Base-by-base conservation (phyloP, 2,888 invertebrate species). In the Dorcus parallelipipedus region DNA sequence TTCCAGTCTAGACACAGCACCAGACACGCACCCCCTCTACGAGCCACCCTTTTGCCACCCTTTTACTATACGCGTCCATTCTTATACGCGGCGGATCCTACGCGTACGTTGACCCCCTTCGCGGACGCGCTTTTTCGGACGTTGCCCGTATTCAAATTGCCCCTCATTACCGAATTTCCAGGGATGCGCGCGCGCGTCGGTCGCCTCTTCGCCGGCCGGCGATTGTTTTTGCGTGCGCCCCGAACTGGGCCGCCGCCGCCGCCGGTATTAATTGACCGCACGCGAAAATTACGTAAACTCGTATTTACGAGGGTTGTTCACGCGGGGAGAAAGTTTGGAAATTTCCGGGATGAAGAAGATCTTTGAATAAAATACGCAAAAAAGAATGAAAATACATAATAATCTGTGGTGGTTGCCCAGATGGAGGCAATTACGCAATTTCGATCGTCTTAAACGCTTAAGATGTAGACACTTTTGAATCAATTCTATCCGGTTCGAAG, bases 1-100 rank as follows among this genome's bases (percentile, higher is more conserved):
- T 65, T 64, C 59, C 57, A 61, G 65, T 65, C 65, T 65, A 65
- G 65, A 65, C 65, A 59, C 62, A 62, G 53, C 62, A 63, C 65
- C 62, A 65, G 65, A 65, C 65, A 60, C 59, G 62, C 61, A 59
- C 60, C 63, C 62, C 62, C 58, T 52, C 55, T 52, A 26, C 43
- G 49, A 40, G 47, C 56, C 59, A 43, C 50, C 54, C 55, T 49
- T 14, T 47, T 49, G 52, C 54, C 56, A 51, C 49, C 61, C 60
- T 59, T 55, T 45, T 45, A 45, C 45, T 45, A 45, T 23, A 23
- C 45, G 45, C 45, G 45, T 20, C 23, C 45, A 45, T 45, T 45
- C 45, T 45, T 45, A 23, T 43, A 43, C 43, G 43, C 43, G 43
- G n/a, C 43, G 43, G n/a, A 43, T 20, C 45, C 20, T 54, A 41